Evolutionary conservation across 2,888 invertebrate genomes (phyloP).

Genomic region (Eretmocerus hayati): DNA sequence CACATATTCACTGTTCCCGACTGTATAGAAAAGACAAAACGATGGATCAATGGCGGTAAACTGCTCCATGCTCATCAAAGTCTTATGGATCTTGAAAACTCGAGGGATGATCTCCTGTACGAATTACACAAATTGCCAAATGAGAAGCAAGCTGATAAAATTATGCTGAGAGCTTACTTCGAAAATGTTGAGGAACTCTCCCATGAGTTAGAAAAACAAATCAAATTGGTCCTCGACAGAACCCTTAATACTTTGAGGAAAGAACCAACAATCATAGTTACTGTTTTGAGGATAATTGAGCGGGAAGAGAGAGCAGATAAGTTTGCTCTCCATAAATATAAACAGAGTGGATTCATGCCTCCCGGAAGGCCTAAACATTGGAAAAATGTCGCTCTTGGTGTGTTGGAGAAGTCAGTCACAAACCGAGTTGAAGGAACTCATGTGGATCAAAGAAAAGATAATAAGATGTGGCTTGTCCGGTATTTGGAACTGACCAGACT

Average conservation of each 20-base stretch:
- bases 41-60: constrained; percentile 91
- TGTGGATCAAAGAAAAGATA: constrained; percentile 80
- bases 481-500: constrained; percentile 85
- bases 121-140: constrained; percentile 91
- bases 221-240: constrained; percentile 80
- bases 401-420: constrained; percentile 70
- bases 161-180: constrained; percentile 92
- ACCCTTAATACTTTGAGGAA: constrained; percentile 91
- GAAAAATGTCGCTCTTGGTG: constrained; percentile 79
- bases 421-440: constrained; percentile 91
- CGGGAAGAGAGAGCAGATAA: constrained; percentile 93
- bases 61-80: constrained; percentile 89
- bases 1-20: constrained; percentile 97
- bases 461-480: constrained; percentile 93
- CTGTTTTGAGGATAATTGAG: constrained; percentile 91
- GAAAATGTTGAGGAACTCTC: constrained; percentile 90
- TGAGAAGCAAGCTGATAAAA: constrained; percentile 82
- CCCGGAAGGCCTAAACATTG: constrained; percentile 91
- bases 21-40: constrained; percentile 89
- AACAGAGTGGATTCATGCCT: constrained; percentile 82
- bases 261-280: constrained; percentile 92
- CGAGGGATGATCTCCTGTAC: constrained; percentile 89
- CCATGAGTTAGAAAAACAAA: constrained; percentile 80
- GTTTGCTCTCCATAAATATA: constrained; percentile 71
- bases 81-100: constrained; percentile 90